Evolutionary conservation across 2,113 vertebrate species (phyloP).

Genomic region (Chaetops frenatus): DNA sequence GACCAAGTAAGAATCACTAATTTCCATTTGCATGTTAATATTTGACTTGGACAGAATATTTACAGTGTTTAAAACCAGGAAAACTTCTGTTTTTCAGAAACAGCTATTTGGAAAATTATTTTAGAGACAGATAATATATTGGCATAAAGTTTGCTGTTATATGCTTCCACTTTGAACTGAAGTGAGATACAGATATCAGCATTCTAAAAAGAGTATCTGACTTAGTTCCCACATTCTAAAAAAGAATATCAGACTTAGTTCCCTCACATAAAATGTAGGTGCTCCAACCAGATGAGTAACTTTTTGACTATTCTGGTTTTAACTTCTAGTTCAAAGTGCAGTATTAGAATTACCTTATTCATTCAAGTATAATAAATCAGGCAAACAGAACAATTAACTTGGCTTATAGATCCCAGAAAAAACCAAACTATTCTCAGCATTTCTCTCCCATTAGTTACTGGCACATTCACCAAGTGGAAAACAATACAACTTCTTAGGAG

Average conservation of each 20-base stretch:
- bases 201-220: background rate
- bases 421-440: background rate
- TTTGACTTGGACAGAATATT: background rate
- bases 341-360: background rate
- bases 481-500: conserved; percentile 11
- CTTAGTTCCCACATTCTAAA: background rate
- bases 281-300: background rate
- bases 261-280: background rate
- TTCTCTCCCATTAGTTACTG: background rate
- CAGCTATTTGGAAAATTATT: background rate
- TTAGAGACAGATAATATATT: background rate
- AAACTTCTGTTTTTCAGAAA: background rate
- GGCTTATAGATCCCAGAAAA: background rate
- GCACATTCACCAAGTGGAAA: background rate
- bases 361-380: background rate
- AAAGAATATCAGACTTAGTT: background rate
- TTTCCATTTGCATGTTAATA: background rate
- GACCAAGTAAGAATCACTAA: background rate
- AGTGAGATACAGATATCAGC: background rate
- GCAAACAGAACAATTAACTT: conserved; percentile 10
- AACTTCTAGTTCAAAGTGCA: background rate
- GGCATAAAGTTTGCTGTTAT: background rate
- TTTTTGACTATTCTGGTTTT: background rate
- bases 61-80: background rate
- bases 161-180: background rate